Evolutionary conservation across 2,888 invertebrate species (phyloP), one percentile per base, ranked within the genome.

Genomic region (Parascotia fuliginaria): DNA sequence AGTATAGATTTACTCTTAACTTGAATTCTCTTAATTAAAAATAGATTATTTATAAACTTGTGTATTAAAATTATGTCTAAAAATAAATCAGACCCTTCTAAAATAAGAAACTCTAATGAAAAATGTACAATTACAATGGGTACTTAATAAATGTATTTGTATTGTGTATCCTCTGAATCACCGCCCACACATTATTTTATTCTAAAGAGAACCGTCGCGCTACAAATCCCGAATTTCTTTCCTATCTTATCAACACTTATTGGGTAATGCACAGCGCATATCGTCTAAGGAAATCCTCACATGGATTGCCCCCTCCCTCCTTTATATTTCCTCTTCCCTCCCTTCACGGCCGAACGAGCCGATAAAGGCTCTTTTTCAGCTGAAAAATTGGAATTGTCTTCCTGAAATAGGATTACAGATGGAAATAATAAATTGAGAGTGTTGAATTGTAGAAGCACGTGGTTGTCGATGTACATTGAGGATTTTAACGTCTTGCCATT

Each of bases 171-270:
- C 19, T 19, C 5, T 19, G 19, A 19, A 3, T 3, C 5, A 3
- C 19, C 19, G 5, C 19, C 5, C 24, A 9, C 24, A 7, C 9
- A 22, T 27, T 22, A 19, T 40, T 34, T 12, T 36, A 36, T 47
- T 36, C 36, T 19, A 2, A 0, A 19, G 14, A 29, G 36, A 36
- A 41, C 15, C n/a, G 24, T 33, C 19, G 34, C 33, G 33, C 34
- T 19, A 22, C 40, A 33, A 31, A 33, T 16, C 46, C 7, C 31
- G 42, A 42, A 48, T 48, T 37, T 27, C 42, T 37, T 39, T 38
- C 33, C 39, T 42, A 34, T 42, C 65, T 65, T 62, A 62, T 62
- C 62, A 62, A 59, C 64, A 53, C 46, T 52, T 61, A 61, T 65
- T 65, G 51, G 57, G 56, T 31, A 11, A 36, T 47, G 46, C 56